These are phyloP conservation scores for Anas capensis DNA, from an alignment of 2,797 vertebrate genomes.

Conservation along the genomic window DNA sequence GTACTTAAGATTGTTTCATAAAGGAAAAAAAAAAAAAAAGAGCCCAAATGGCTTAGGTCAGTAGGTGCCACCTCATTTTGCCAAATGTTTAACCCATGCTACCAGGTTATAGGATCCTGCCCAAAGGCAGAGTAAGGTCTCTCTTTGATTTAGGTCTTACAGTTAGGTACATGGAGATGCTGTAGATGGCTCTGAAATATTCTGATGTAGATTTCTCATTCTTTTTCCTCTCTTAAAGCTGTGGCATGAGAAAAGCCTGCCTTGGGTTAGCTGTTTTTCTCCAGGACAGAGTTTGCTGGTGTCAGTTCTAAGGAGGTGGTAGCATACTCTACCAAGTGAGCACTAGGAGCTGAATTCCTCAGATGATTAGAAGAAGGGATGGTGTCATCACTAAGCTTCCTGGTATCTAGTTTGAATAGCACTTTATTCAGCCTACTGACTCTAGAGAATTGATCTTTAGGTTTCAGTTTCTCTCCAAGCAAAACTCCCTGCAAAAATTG, in stretches of 20 bases:
- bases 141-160: neutral
- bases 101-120: neutral
- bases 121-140: neutral
- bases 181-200: neutral
- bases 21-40: neutral
- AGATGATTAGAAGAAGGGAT: neutral
- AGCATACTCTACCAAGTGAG: no score
- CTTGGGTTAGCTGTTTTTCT: neutral
- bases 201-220: neutral
- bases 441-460: neutral
- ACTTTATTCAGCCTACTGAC: neutral
- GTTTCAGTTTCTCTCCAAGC: neutral
- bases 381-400: neutral
- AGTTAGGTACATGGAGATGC: neutral
- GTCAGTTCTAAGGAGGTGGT: neutral
- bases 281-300: neutral
- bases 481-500: neutral
- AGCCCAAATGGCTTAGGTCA: neutral
- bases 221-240: neutral
- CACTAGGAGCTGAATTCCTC: neutral
- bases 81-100: neutral
- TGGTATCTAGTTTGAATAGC: neutral
- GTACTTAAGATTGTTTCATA: neutral
- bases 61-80: neutral
- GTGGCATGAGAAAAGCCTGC: neutral